A percentile compares a stretch with the other conserved stretches of the same genome.
Conservation (phyloP, 2,888 invertebrate genomes). For the Meteorus colon region DNA sequence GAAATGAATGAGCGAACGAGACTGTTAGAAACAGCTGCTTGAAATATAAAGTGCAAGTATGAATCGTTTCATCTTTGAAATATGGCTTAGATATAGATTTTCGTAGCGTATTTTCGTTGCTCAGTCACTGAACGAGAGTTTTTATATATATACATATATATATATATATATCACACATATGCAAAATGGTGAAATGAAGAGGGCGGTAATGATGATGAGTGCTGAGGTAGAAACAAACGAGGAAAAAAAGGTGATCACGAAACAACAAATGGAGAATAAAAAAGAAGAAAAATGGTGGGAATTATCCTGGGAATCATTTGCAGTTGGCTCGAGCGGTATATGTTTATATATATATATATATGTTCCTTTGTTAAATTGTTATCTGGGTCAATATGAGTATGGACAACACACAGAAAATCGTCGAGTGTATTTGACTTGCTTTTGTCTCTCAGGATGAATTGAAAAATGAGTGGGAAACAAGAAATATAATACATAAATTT, state of each 20-base stretch:
- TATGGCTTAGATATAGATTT: slow-evolving; percentile 26
- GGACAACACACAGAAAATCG: slow-evolving; percentile 7
- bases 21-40: slow-evolving; percentile 32
- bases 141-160: neutral
- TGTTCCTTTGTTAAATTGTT: slow-evolving; percentile 28
- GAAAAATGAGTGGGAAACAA: neutral
- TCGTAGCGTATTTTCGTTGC: neutral
- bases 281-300: slow-evolving; percentile 14
- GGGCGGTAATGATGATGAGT: slow-evolving; percentile 5
- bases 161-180: neutral
- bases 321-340: slow-evolving; percentile 4
- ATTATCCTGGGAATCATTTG: slow-evolving; percentile 19
- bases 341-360: neutral
- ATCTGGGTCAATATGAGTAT: slow-evolving; percentile 29
- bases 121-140: neutral
- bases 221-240: neutral
- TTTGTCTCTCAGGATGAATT: neutral
- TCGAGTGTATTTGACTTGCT: slow-evolving; percentile 3
- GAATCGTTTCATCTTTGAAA: slow-evolving; percentile 39
- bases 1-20: slow-evolving; percentile 6
- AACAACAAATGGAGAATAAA: neutral
- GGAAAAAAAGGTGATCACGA: neutral
- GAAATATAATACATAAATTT: neutral
- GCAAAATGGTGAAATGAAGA: slow-evolving; percentile 3
- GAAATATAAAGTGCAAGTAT: slow-evolving; percentile 32